These are phyloP conservation scores for Monopis laevigella DNA, from an alignment of 2,888 invertebrate species.

Conservation along the genomic window DNA sequence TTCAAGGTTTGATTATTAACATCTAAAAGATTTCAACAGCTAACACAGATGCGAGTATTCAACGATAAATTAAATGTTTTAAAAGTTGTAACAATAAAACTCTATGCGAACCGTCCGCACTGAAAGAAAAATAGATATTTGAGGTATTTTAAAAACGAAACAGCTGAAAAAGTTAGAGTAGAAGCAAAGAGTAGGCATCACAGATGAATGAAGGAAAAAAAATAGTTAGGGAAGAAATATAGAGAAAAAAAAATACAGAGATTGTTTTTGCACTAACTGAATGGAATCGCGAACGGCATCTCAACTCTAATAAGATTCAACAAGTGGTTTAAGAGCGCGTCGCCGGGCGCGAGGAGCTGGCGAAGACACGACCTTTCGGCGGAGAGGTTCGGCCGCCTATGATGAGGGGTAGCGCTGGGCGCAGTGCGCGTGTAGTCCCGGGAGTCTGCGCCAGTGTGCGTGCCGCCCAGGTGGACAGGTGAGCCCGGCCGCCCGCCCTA, in stretches of 20 bases:
- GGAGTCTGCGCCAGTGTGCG: constrained; percentile 30
- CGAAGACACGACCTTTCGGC: constrained; percentile 39
- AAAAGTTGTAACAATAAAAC: constrained; percentile 54
- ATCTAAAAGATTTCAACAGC: constrained; percentile 57
- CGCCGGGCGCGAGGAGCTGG: constrained; percentile 33
- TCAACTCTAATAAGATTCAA: constrained; percentile 40
- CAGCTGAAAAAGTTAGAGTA: constrained; percentile 34
- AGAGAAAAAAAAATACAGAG: constrained; percentile 17
- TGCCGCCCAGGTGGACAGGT: constrained; percentile 38
- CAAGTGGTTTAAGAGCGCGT: constrained; percentile 54
- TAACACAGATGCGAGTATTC: constrained; percentile 60
- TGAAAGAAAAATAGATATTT: constrained; percentile 39
- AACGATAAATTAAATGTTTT: constrained; percentile 60
- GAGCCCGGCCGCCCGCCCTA: constrained; percentile 55
- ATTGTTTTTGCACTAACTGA: not conserved
- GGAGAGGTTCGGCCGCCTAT: constrained; percentile 61
- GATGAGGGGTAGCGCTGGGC: constrained; percentile 30
- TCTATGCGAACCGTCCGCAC: constrained; percentile 38
- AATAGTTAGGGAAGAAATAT: constrained; percentile 15
- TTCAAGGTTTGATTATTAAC: constrained; percentile 31
- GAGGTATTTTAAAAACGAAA: constrained; percentile 18
- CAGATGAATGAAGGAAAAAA: constrained; percentile 31
- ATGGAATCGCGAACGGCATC: not conserved
- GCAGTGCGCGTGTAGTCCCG: constrained; percentile 19
- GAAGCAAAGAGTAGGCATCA: constrained; percentile 53